phyloP scores from a whole-genome alignment of 2,113 vertebrate genomes.

The Oxyruncus cristatus region DNA sequence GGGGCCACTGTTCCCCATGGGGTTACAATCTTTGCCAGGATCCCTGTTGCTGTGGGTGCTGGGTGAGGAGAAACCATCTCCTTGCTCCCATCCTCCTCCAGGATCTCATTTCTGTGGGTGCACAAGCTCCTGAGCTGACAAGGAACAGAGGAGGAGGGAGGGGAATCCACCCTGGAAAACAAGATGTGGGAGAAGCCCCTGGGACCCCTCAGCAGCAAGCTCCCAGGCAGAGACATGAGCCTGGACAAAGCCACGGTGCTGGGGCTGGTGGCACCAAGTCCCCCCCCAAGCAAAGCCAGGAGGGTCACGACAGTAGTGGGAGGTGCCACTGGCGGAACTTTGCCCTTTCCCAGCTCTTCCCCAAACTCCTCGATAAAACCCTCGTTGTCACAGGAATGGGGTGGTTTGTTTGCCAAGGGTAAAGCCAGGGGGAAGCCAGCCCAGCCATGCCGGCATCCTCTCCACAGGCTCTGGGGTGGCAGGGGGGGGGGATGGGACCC shows the following conservation, averaged over 20 bases:
- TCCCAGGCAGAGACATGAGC: rapidly evolving
- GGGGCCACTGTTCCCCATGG: neutral
- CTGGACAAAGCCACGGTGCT: neutral
- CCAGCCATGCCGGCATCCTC: neutral
- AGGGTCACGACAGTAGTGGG: rapidly evolving
- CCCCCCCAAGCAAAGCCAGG: rapidly evolving
- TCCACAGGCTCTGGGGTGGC: neutral
- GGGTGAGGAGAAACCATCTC: neutral
- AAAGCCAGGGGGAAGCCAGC: neutral
- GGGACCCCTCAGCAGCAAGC: neutral
- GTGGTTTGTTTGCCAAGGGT: neutral
- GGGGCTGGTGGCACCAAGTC: neutral
- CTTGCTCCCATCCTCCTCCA: neutral
- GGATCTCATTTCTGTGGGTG: neutral
- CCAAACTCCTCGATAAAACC: neutral
- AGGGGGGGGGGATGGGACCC: neutral
- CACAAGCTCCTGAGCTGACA: neutral
- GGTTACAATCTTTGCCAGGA: neutral
- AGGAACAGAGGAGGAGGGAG: neutral
- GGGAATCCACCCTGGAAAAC: neutral
- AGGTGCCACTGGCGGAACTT: neutral
- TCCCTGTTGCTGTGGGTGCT: neutral
- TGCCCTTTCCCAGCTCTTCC: neutral
- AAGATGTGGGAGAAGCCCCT: neutral
- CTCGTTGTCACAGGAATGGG: neutral